These are phyloP conservation scores for Hystrix cristata DNA, from an alignment of 2,113 vertebrate genomes.

Conservation along the genomic window DNA sequence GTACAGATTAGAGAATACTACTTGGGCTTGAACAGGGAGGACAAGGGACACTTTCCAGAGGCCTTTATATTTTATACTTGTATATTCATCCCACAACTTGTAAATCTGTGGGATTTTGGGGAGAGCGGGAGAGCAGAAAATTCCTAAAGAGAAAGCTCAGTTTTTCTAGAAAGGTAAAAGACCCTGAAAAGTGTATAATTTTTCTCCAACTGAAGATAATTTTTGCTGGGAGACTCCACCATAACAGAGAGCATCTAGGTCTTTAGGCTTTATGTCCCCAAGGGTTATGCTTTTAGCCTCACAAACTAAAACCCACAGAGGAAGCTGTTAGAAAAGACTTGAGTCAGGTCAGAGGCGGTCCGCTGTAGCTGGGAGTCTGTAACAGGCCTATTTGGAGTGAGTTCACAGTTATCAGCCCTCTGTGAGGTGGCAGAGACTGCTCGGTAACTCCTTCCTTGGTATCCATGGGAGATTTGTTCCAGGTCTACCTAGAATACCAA, in stretches of 20 bases:
- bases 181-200: neutral
- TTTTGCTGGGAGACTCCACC: neutral
- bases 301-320: neutral
- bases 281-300: neutral
- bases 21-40: neutral
- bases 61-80: neutral
- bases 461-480: neutral
- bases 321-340: neutral
- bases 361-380: neutral
- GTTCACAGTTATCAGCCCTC: neutral
- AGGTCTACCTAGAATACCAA: neutral
- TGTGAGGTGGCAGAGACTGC: neutral
- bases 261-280: conserved; percentile 8
- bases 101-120: neutral
- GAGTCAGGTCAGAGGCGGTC: neutral
- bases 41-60: neutral
- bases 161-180: conserved; percentile 16
- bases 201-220: conserved; percentile 20
- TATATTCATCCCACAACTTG: neutral
- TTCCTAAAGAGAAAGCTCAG: neutral
- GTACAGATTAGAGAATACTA: neutral
- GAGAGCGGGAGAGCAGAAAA: neutral
- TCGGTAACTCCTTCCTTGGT: neutral
- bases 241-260: neutral
- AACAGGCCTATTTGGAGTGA: neutral